Base-by-base conservation (phyloP, 2,888 invertebrate genomes). In the Ischnura elegans region DNA sequence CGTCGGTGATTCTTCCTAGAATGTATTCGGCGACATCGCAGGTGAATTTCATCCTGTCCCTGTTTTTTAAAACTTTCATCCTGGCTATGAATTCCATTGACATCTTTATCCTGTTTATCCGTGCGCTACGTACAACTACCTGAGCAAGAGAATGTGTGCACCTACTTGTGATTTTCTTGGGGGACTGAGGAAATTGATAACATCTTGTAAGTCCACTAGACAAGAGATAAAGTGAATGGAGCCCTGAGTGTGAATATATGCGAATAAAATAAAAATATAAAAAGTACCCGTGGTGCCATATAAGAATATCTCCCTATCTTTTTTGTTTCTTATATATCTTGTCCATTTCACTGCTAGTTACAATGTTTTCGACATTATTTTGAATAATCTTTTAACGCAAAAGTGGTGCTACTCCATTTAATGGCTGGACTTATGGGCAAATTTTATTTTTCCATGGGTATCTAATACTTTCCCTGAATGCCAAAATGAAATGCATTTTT, bases 181-280 rank as follows among this genome's bases (percentile, higher is more conserved):
- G 43, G 19, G 90, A 21, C 61, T 45, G n/a, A 66, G 90, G n/a
- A 90, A 90, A 66, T 90, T 90, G 90, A 90, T 25, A 45, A 87
- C 55, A 87, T 87, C 87, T 42, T 36, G 55, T 21, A 25, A 55
- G 55, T 16, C 42, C 55, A 66, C 36, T 13, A 16, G 76, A 36
- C 16, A n/a, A 25, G 61, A 61, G 61, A 61, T 25, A n/a, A 36
- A 36, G 76, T 76, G 36, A 36, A 36, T 36, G 36, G 36, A 76
- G 76, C 36, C 29, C 29, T 76, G 13, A 4, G 0, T 13, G 29
- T 36, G 76, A 36, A 76, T 76, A 29, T 76, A 76, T 76, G 76
- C 76, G 76, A 29, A 5, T n/a, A n/a, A n/a, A n/a, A n/a, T n/a
- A n/a, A n/a, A n/a, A n/a, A n/a, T n/a, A n/a, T n/a, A n/a, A n/a